phyloP scores from a whole-genome alignment of 1,140 invertebrate species.

The Pseudomyrmex pallidus region DNA sequence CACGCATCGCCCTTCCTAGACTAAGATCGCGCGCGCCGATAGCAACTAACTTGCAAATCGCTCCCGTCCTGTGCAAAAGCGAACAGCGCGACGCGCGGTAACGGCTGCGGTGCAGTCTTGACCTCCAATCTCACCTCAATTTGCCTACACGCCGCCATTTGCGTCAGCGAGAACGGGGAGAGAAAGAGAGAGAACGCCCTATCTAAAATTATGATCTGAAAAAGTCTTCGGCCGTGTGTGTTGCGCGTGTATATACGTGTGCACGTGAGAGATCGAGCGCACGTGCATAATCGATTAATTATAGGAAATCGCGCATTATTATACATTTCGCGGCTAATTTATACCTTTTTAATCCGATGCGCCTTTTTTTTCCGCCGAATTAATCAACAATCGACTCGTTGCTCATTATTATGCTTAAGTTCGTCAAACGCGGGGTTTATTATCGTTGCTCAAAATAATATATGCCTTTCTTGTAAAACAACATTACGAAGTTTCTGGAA shows the following conservation, averaged over 20 bases:
- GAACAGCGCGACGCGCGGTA: conserved; percentile 54
- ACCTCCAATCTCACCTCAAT: conserved; percentile 86
- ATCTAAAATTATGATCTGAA: conserved; percentile 86
- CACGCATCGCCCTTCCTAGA: conserved; percentile 54
- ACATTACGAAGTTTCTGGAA: background rate
- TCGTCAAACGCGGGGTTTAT: conserved; percentile 7
- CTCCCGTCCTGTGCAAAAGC: conserved; percentile 69
- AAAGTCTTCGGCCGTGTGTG: conserved; percentile 70
- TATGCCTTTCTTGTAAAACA: background rate
- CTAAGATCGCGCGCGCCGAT: conserved; percentile 27
- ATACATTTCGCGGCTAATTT: conserved; percentile 74
- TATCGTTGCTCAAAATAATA: background rate
- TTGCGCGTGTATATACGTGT: conserved; percentile 27
- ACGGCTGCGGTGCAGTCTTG: conserved; percentile 77
- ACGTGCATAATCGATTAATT: conserved; percentile 79
- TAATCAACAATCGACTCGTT: background rate
- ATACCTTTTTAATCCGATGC: conserved; percentile 53
- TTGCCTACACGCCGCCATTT: conserved; percentile 84
- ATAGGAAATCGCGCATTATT: conserved; percentile 73
- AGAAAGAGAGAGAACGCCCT: conserved; percentile 75
- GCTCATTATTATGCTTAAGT: conserved; percentile 26
- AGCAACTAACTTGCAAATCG: conserved; percentile 59
- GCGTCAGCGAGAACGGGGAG: conserved; percentile 74
- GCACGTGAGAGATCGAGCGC: conserved; percentile 54
- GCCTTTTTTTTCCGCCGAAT: background rate